A percentile compares a stretch with the other conserved stretches of the same genome.
These are phyloP conservation scores for Platichthys stellatus DNA, from an alignment of 2,113 vertebrate genomes.

Conservation along the genomic window DNA sequence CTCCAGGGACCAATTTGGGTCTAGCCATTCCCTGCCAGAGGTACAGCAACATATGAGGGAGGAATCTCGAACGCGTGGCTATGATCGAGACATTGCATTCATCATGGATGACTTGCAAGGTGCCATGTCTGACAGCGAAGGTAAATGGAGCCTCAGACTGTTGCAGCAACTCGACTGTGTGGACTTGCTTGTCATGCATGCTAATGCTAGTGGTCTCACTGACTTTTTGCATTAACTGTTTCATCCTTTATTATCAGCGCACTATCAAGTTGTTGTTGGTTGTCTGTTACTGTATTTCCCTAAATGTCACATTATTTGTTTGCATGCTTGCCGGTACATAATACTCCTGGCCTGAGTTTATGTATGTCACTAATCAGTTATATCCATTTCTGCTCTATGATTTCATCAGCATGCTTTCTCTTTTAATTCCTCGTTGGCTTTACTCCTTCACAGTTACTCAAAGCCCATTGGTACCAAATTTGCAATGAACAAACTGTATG, in stretches of 20 bases:
- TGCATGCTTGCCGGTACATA: slow-evolving; percentile 82
- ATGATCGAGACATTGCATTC: slow-evolving; percentile 97
- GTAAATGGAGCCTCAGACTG: slow-evolving; percentile 90
- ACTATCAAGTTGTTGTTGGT: slow-evolving; percentile 73
- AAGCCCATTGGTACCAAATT: background rate
- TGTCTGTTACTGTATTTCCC: slow-evolving; percentile 59
- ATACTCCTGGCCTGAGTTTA: slow-evolving; percentile 63
- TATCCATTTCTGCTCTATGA: slow-evolving; percentile 49
- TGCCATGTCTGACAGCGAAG: slow-evolving; percentile 99
- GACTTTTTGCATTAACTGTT: slow-evolving; percentile 70
- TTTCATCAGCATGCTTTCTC: slow-evolving; percentile 62
- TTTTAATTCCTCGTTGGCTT: slow-evolving; percentile 22
- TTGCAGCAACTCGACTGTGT: slow-evolving; percentile 82
- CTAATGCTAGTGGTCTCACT: slow-evolving; percentile 76
- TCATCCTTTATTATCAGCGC: slow-evolving; percentile 68
- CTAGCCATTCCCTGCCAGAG: slow-evolving; percentile 97
- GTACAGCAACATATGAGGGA: slow-evolving; percentile 99
- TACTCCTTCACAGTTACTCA: slow-evolving; percentile 16
- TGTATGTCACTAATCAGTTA: slow-evolving; percentile 61
- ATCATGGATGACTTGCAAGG: slow-evolving; percentile 99
- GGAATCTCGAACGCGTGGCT: slow-evolving; percentile 94
- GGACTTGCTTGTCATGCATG: slow-evolving; percentile 91
- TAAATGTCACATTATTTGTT: slow-evolving; percentile 56
- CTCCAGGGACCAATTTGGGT: slow-evolving; percentile 97
- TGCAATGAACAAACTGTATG: slow-evolving; percentile 4